Evolutionary conservation across 1,140 invertebrate genomes (phyloP).

Genomic region (Drosophila lacteicornis): DNA sequence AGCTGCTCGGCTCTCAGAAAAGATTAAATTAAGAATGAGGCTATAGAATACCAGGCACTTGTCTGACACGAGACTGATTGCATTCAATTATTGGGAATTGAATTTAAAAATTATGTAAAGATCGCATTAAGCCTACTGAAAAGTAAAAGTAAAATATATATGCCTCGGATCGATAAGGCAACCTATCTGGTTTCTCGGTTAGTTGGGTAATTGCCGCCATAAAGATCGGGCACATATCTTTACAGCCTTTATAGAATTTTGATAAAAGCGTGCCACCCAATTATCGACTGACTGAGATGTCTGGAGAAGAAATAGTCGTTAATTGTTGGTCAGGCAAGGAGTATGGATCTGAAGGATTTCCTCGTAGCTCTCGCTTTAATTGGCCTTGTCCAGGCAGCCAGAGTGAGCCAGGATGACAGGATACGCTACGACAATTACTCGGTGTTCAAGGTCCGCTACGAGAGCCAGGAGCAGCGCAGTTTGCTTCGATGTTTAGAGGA

Average conservation of each 20-base stretch:
- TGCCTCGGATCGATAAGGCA: not conserved
- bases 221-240: constrained; percentile 1
- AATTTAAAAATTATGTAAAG: not conserved
- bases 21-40: constrained; percentile 7
- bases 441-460: constrained; percentile 59
- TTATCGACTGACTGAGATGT: not conserved
- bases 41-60: not conserved
- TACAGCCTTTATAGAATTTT: not conserved
- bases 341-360: not conserved
- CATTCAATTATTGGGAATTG: not conserved
- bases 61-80: constrained; percentile 1
- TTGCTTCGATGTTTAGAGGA: constrained; percentile 28
- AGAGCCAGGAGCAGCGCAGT: constrained; percentile 40
- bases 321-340: not conserved
- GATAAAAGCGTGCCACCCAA: constrained; percentile 1
- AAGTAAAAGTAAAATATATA: not conserved
- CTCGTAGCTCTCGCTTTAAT: constrained; percentile 11
- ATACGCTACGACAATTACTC: constrained; percentile 65
- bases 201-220: not conserved
- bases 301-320: not conserved
- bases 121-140: too few species aligned
- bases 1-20: not conserved
- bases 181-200: not conserved
- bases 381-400: constrained; percentile 11
- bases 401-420: constrained; percentile 19